These are phyloP conservation scores for Agrotis exclamationis DNA, from an alignment of 2,888 invertebrate genomes.

Conservation along the genomic window DNA sequence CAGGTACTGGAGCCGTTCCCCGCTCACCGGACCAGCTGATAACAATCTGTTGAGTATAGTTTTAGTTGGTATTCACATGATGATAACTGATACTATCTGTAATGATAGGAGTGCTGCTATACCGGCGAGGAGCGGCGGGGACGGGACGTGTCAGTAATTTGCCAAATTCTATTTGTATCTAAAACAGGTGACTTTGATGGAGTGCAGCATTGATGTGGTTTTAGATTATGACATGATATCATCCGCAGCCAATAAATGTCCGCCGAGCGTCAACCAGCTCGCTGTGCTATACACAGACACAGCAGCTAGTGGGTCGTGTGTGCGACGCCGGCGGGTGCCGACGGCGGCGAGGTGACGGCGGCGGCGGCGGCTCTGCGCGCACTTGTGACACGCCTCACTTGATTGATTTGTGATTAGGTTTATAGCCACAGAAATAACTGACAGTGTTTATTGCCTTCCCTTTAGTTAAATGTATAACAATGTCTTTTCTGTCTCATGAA, in stretches of 20 bases:
- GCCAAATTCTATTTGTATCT: conserved; percentile 62
- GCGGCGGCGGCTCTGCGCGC: not conserved
- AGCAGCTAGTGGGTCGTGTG: not conserved
- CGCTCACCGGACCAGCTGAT: conserved; percentile 7
- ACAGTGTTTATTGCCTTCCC: not conserved
- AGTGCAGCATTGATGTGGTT: conserved; percentile 47
- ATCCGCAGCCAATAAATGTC: conserved; percentile 42
- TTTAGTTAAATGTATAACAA: not conserved
- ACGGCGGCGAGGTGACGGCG: too few species aligned
- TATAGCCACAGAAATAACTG: conserved; percentile 16
- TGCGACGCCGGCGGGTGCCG: conserved; percentile 11
- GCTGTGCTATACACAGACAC: too few species aligned
- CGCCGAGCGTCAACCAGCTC: conserved; percentile 4
- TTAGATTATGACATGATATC: conserved; percentile 29
- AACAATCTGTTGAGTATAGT: conserved; percentile 21
- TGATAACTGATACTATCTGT: conserved; percentile 3
- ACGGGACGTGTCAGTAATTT: conserved; percentile 29
- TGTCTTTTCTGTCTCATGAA: not conserved
- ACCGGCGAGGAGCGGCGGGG: not conserved
- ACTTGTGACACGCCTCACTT: conserved; percentile 4
- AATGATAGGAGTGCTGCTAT: not conserved
- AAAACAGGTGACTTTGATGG: conserved; percentile 54
- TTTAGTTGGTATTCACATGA: not conserved
- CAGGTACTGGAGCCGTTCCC: not conserved
- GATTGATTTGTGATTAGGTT: conserved; percentile 28